Percentiles rank a stretch among this genome's conserved stretches.
phyloP scores from a whole-genome alignment of 1,140 invertebrate species.

The Meloidogyne chitwoodi region DNA sequence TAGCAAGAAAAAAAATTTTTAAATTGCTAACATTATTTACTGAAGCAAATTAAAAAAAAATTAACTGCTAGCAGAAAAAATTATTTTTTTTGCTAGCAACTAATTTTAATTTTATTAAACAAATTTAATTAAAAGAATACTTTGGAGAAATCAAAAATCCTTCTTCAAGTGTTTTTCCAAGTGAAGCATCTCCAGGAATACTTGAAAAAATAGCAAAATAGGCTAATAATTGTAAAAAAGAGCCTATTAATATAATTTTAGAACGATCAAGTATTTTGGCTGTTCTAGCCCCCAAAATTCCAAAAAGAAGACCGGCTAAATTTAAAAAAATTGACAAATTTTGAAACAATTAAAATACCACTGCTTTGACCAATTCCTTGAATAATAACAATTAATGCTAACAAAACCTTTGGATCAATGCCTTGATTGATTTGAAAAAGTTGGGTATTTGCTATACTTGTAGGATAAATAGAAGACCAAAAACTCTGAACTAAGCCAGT shows the following conservation, averaged over 20 bases:
- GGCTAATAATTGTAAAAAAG: constrained; percentile 73
- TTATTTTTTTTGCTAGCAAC: background rate
- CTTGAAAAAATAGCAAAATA: constrained; percentile 82
- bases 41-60: too few species aligned
- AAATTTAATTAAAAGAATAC: too few species aligned
- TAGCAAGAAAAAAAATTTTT: background rate
- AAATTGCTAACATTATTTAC: too few species aligned
- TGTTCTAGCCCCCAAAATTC: constrained; percentile 1
- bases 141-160: constrained; percentile 66
- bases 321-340: background rate
- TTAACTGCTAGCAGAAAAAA: too few species aligned
- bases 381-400: constrained; percentile 44
- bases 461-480: constrained; percentile 46
- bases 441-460: constrained; percentile 37
- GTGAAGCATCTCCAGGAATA: constrained; percentile 74
- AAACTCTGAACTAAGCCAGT: constrained; percentile 42
- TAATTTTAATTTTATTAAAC: constrained; percentile 30
- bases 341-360: too few species aligned
- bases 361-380: constrained; percentile 41
- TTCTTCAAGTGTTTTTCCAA: constrained; percentile 64
- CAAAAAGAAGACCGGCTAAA: constrained; percentile 11
- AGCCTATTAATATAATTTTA: constrained; percentile 79
- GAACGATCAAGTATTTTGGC: constrained; percentile 71
- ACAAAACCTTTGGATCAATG: constrained; percentile 38
- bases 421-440: constrained; percentile 17